Percentiles rank a stretch among this genome's conserved stretches.
Evolutionary conservation across 2,113 vertebrate species (phyloP).

Genomic region (Lophura nycthemera): DNA sequence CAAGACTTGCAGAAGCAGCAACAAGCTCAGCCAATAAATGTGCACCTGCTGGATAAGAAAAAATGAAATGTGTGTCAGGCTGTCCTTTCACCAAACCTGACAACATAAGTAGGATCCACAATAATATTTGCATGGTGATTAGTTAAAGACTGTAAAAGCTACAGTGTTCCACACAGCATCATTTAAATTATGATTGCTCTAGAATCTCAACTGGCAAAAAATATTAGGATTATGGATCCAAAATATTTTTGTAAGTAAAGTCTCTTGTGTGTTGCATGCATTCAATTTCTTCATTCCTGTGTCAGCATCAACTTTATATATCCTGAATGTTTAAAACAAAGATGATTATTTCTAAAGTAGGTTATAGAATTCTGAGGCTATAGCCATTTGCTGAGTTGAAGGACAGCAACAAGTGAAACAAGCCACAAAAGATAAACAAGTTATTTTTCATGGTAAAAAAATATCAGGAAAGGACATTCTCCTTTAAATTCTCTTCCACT

Average conservation of each 20-base stretch:
- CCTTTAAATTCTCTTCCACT: not conserved
- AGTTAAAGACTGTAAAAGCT: not conserved
- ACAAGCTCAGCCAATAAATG: conserved; percentile 35
- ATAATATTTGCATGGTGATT: not conserved
- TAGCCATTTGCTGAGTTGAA: not conserved
- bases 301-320: not conserved
- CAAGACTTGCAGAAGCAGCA: conserved; percentile 32
- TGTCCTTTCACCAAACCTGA: conserved; percentile 19
- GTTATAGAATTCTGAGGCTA: not conserved
- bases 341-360: conserved; percentile 25
- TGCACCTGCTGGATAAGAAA: conserved; percentile 33
- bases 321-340: not conserved
- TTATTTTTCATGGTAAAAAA: not conserved
- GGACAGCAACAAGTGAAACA: not conserved
- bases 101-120: not conserved
- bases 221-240: not conserved
- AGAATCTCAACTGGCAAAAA: not conserved
- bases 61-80: conserved; percentile 9
- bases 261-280: not conserved
- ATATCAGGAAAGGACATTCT: not conserved
- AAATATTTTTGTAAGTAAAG: conserved; percentile 12
- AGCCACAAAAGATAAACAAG: not conserved
- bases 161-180: rapidly evolving
- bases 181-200: conserved; percentile 1
- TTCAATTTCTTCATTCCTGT: not conserved